phyloP scores from a whole-genome alignment of 1,140 invertebrate species.

The Onthophagus taurus region DNA sequence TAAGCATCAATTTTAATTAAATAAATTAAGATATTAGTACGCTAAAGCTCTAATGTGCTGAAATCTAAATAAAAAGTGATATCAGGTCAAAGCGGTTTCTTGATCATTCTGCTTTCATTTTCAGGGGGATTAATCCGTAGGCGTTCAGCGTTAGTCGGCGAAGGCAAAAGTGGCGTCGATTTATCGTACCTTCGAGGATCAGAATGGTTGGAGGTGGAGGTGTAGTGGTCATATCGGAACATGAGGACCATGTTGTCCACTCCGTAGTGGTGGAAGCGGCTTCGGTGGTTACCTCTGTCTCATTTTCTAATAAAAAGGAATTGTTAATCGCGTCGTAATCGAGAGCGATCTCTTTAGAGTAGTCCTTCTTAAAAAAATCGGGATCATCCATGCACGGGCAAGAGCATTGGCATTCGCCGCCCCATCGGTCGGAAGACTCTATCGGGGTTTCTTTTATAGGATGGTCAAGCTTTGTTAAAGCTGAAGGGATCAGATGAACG shows the following conservation, averaged over 20 bases:
- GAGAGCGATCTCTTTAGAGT: conserved; percentile 5
- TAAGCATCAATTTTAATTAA: no score
- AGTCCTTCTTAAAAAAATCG: conserved; percentile 29
- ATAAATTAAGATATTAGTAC: no score
- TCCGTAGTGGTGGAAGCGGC: conserved; percentile 23
- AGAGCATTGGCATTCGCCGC: conserved; percentile 64
- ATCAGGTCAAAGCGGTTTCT: no score
- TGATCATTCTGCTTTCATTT: no score
- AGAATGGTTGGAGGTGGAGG: conserved; percentile 59
- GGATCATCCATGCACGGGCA: conserved; percentile 46
- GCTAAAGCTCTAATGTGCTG: no score
- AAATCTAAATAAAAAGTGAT: no score
- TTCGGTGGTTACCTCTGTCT: background rate
- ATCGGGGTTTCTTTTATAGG: conserved; percentile 17
- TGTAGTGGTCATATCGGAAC: conserved; percentile 45
- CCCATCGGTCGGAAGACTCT: conserved; percentile 32
- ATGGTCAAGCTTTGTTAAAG: conserved; percentile 19
- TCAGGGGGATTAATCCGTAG: no score
- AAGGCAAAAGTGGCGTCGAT: no score
- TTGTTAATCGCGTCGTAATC: background rate
- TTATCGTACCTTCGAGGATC: conserved; percentile 67
- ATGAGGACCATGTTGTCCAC: conserved; percentile 36
- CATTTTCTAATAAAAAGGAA: conserved; percentile 2
- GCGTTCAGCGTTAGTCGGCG: no score
- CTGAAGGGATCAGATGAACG: conserved; percentile 35